These are phyloP conservation scores for Bombus turneri DNA, from an alignment of 1,140 invertebrate genomes.

Conservation along the genomic window DNA sequence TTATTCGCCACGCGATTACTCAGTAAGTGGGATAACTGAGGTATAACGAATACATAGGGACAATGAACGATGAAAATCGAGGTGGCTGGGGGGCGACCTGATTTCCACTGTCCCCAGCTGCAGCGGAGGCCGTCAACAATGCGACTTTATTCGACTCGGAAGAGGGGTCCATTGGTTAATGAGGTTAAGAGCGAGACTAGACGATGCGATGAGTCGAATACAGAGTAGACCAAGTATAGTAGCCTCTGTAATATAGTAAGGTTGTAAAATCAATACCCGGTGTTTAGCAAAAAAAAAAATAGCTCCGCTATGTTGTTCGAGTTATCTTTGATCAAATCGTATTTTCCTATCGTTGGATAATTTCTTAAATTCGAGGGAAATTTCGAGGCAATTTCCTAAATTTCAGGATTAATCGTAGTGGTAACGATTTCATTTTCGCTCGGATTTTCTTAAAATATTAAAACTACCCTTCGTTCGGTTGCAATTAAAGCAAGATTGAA, in stretches of 20 bases:
- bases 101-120: slow-evolving; percentile 7
- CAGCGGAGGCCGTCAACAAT: slow-evolving; percentile 28
- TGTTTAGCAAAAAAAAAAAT: too few species aligned
- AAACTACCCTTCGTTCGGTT: too few species aligned
- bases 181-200: slow-evolving; percentile 42
- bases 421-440: too few species aligned
- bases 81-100: not conserved
- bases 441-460: too few species aligned
- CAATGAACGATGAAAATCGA: not conserved
- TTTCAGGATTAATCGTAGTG: too few species aligned
- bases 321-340: too few species aligned
- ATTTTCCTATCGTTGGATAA: too few species aligned
- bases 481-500: too few species aligned
- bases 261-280: not conserved
- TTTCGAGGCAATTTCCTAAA: too few species aligned
- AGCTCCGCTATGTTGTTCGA: too few species aligned
- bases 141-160: slow-evolving; percentile 30
- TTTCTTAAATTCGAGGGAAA: too few species aligned
- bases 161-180: slow-evolving; percentile 35
- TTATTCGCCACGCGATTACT: not conserved
- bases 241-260: not conserved
- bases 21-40: not conserved
- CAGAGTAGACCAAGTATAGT: not conserved
- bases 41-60: not conserved
- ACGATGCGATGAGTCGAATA: slow-evolving; percentile 21